Base-by-base conservation (phyloP, 2,113 vertebrate genomes). In the Antidorcas marsupialis region DNA sequence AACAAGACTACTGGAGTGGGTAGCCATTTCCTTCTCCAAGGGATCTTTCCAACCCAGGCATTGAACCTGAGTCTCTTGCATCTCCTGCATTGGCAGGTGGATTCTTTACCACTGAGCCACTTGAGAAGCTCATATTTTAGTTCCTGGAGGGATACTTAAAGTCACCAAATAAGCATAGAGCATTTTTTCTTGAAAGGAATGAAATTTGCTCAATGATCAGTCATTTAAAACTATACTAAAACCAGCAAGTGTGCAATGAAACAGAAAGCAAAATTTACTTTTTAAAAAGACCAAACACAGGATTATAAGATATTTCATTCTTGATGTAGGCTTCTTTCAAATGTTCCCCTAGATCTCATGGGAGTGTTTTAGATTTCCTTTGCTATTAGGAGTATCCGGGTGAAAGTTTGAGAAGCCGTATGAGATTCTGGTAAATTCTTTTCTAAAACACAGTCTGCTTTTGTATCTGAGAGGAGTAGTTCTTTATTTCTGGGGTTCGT, bases 401-500 rank as follows among this genome's bases (percentile, higher is more conserved):
- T 92, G 53, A 96, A 96, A 95, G 50, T 78, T 94, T 94, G 95
- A 97, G 76, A 59, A 97, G 57, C 67, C 50, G 2, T 78, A 47
- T 95, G 67, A 96, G 87, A 92, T 62, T 91, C 92, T 90, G 91
- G 71, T 89, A 96, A 93, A 62, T 88, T 79, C 28, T 87, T 96
- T 92, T 62, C 85, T 90, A 86, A 92, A 96, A 95, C 67, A 96
- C 33, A 94, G 59, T 84, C 90, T 93, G 85, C 64, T 94, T 97
- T 93, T 93, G 52, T 95, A 93, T 94, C 71, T 97, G 94, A 96
- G 85, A 92, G 71, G 93, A 89, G 16, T 81, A 92, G 91, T 97
- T 97, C 82, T 97, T 96, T 97, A 94, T 97, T 97, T 95, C 86
- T 96, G 94, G 88, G 86, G 76, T 97, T 97, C 64, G 4, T 50